A percentile compares a stretch with the other conserved stretches of the same genome.
Conservation (phyloP, 2,797 vertebrate species). For the Syngnathus acus region DNA sequence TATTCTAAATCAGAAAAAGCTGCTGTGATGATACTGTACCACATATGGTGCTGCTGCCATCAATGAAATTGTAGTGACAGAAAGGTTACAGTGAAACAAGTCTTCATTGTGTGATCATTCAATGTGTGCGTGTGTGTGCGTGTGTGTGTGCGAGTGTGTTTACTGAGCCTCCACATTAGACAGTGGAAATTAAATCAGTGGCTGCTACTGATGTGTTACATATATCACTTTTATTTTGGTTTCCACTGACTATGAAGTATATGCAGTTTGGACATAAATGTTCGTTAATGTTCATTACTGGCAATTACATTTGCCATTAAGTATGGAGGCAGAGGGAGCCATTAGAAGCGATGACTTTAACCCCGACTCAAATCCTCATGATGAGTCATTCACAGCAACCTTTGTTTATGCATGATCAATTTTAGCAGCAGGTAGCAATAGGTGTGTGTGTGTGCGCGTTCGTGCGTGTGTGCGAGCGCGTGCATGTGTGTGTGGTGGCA, state of each 20-base stretch:
- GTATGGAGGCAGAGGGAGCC: constrained; percentile 36
- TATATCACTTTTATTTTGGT: constrained; percentile 43
- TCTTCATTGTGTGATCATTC: background rate
- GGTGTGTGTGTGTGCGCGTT: background rate
- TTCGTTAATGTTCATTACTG: constrained; percentile 59
- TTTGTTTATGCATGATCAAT: constrained; percentile 33
- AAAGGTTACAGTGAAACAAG: background rate
- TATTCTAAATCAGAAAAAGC: background rate
- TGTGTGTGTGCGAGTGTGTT: background rate
- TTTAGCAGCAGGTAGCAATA: background rate
- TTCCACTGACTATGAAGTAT: constrained; percentile 31
- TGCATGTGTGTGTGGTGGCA: no score
- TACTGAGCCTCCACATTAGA: constrained; percentile 41
- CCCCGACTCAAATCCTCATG: constrained; percentile 46
- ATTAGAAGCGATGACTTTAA: constrained; percentile 56
- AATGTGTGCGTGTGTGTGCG: background rate
- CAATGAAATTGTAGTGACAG: background rate
- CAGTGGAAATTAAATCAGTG: constrained; percentile 38
- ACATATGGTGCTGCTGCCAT: background rate
- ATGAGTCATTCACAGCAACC: constrained; percentile 27
- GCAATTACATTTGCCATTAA: constrained; percentile 54
- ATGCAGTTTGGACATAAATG: constrained; percentile 43
- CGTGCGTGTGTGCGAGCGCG: background rate
- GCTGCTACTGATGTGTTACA: constrained; percentile 19
- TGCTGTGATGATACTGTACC: background rate